phyloP scores from a whole-genome alignment of 2,797 vertebrate species.

The Crax fasciolata region DNA sequence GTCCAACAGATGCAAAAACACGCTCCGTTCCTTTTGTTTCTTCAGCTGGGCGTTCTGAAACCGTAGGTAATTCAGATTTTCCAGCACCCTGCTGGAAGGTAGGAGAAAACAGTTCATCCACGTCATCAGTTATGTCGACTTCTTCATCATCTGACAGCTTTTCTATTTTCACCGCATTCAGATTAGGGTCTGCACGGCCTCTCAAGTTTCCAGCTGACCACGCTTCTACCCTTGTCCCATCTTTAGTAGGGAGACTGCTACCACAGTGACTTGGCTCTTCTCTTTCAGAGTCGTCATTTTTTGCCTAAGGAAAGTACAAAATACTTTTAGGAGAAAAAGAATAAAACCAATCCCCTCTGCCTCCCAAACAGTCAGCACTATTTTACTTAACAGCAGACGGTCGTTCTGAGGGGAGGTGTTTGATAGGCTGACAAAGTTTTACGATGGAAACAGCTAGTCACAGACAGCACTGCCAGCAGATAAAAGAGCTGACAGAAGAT shows the following conservation, averaged over 20 bases:
- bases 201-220: slow-evolving; percentile 58
- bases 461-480: no score
- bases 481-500: not conserved
- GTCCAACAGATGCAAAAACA: slow-evolving; percentile 6
- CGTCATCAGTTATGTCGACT: slow-evolving; percentile 95
- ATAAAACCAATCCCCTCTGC: not conserved
- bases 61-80: slow-evolving; percentile 23
- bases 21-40: slow-evolving; percentile 18
- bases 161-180: slow-evolving; percentile 93
- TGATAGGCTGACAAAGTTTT: not conserved
- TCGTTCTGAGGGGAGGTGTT: not conserved
- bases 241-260: slow-evolving; percentile 46
- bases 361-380: not conserved
- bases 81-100: slow-evolving; percentile 45
- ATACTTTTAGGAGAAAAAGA: not conserved
- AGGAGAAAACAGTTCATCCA: slow-evolving; percentile 78
- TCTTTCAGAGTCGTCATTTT: slow-evolving; percentile 74
- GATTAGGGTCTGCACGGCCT: slow-evolving; percentile 81
- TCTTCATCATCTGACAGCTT: slow-evolving; percentile 94
- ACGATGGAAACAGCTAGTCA: no score
- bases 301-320: slow-evolving; percentile 70
- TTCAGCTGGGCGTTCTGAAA: slow-evolving; percentile 2
- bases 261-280: slow-evolving; percentile 46
- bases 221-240: not conserved
- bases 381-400: not conserved